Evolutionary conservation across 2,797 vertebrate species (phyloP).

Genomic region (Macropus fuliginosus): DNA sequence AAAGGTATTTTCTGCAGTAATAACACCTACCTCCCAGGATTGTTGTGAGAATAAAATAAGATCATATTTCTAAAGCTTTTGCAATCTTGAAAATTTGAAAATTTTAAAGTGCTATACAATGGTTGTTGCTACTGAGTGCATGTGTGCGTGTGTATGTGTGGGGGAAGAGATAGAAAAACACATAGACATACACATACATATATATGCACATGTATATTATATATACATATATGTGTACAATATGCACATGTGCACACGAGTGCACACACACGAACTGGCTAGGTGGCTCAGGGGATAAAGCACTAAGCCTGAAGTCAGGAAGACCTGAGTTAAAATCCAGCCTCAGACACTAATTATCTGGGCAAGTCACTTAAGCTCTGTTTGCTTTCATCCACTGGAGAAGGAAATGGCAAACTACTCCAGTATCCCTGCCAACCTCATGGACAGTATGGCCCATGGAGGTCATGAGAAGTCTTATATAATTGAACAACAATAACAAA

Average conservation of each 20-base stretch:
- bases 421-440: background rate
- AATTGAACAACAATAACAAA: background rate
- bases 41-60: background rate
- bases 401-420: background rate
- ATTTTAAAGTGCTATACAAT: background rate
- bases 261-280: background rate
- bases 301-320: background rate
- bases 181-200: background rate
- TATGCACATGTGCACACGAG: no score
- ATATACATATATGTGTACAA: background rate
- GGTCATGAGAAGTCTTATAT: background rate
- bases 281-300: background rate
- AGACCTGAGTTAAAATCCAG: background rate
- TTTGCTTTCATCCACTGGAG: background rate
- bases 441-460: background rate
- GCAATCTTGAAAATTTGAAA: background rate
- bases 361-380: background rate
- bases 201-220: background rate
- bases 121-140: background rate
- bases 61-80: background rate
- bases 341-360: background rate
- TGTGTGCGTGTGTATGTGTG: no score
- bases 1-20: background rate
- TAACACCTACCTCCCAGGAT: background rate
- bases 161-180: no score